Evolutionary conservation across 1,140 invertebrate genomes (phyloP).

Genomic region (Drosophila malerkotliana): DNA sequence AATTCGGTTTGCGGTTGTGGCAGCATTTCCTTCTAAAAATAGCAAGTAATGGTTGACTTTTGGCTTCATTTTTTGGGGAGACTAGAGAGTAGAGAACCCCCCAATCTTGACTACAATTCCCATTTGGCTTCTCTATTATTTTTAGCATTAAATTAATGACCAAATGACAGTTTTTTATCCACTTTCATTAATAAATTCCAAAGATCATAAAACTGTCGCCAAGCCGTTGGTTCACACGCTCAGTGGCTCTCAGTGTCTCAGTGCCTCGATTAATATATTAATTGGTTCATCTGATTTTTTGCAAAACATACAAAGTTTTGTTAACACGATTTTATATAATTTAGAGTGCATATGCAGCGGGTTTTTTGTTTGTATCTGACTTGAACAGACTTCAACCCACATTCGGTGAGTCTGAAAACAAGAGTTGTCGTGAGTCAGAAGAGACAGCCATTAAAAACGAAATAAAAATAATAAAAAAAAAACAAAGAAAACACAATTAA

Average conservation of each 20-base stretch:
- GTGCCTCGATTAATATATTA: slow-evolving; percentile 23
- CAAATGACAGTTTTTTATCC: slow-evolving; percentile 44
- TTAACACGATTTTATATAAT: slow-evolving; percentile 32
- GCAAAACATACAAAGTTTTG: slow-evolving; percentile 6
- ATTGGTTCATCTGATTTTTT: slow-evolving; percentile 36
- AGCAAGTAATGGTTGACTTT: no score
- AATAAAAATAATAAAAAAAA: slow-evolving; percentile 25
- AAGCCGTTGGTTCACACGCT: slow-evolving; percentile 57
- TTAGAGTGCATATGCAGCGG: slow-evolving; percentile 32
- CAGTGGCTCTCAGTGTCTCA: background rate
- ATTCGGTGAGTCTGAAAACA: slow-evolving; percentile 24
- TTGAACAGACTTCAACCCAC: slow-evolving; percentile 25
- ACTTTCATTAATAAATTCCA: slow-evolving; percentile 48
- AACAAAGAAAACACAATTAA: slow-evolving; percentile 47
- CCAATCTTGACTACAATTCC: no score
- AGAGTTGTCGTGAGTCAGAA: slow-evolving; percentile 29
- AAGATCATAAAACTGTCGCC: slow-evolving; percentile 50
- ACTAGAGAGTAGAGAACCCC: no score
- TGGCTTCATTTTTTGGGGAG: background rate
- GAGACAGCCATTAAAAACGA: slow-evolving; percentile 22
- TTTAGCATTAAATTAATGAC: slow-evolving; percentile 41
- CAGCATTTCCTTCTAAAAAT: slow-evolving; percentile 14
- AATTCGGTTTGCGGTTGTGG: slow-evolving; percentile 19
- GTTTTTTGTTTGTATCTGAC: slow-evolving; percentile 6
- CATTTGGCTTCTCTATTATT: background rate